Percentiles rank a stretch among this genome's conserved stretches.
These are phyloP conservation scores for Lacerta bilineata DNA, from an alignment of 2,797 vertebrate species.

Conservation along the genomic window DNA sequence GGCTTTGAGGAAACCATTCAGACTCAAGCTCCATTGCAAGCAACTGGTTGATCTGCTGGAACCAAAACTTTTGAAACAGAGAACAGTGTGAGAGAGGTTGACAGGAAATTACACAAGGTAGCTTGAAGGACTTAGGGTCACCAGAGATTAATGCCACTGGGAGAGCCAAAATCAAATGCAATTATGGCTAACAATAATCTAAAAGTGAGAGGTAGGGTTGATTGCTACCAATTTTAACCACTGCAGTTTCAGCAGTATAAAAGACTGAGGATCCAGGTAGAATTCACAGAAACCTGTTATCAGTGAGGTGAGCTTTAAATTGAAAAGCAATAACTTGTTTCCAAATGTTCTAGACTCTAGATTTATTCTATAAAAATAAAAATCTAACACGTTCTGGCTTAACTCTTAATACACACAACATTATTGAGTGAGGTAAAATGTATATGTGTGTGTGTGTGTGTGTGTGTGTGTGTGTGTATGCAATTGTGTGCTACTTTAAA, in stretches of 20 bases:
- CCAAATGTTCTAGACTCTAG: conserved; percentile 12
- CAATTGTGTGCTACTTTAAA: neutral
- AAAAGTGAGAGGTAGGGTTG: conserved; percentile 32
- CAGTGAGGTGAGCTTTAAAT: neutral
- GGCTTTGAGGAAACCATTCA: neutral
- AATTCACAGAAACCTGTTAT: conserved; percentile 15
- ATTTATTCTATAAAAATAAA: neutral
- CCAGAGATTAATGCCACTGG: neutral
- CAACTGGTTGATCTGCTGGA: neutral
- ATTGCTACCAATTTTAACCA: conserved; percentile 49
- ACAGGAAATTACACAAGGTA: conserved; percentile 5
- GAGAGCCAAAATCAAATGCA: conserved; percentile 47
- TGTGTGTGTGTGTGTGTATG: no score
- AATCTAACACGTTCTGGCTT: neutral
- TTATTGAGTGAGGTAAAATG: neutral
- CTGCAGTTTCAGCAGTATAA: conserved; percentile 19
- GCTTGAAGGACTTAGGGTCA: conserved; percentile 23
- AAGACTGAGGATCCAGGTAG: conserved; percentile 12
- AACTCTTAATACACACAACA: conserved; percentile 2
- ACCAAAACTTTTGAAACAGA: neutral
- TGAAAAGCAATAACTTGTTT: conserved; percentile 44
- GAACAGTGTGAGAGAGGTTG: conserved; percentile 19
- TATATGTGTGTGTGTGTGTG: no score
- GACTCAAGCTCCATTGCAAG: conserved; percentile 2
- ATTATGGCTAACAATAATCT: neutral